Base-by-base conservation (phyloP, 2,888 invertebrate genomes). In the Aspidapion aeneum region DNA sequence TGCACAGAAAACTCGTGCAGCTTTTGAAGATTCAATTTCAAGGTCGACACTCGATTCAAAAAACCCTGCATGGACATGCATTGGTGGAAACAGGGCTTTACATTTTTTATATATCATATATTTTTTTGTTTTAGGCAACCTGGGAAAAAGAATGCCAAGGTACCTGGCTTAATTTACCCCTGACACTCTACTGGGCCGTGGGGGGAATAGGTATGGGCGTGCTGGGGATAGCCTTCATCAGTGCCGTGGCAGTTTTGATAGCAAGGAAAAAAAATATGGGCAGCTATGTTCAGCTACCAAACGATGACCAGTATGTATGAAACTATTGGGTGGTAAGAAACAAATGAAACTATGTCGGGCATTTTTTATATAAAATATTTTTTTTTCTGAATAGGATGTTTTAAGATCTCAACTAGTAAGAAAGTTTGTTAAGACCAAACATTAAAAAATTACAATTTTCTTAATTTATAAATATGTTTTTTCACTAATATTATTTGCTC, bases 121-220 rank as follows among this genome's bases (percentile, higher is more conserved):
- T 7, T 12, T 35, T 35, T 35, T 35, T n/a, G n/a, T n/a, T 35
- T 35, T 35, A 35, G 35, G 35, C 12, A 35, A 35, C 35, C 12
- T 91, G 91, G 90, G 82, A 87, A 7, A 74, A 77, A 0, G 92
- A 91, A 73, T 93, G 92, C 57, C 65, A 67, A 22, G 62, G 9
- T 18, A 19, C 5, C 3, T 52, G 52, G 52, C 52, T 35, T 3
- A 12, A 35, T 35, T 12, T 35, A 35, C 35, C 52, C 7, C 3
- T 52, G 7, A 52, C 5, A 9, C n/a, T 18, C 3, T 52, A 52
- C 19, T 19, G 17, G 52, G 3, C 19, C 18, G 3, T 52, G 7
- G 52, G 52, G 3, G 52, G 52, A n/a, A n/a, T 52, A 3, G 52
- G 17, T 19, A 9, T 19, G 19, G 19, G 18, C 5, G n/a, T 52